phyloP scores from a whole-genome alignment of 2,797 vertebrate genomes.

The Acestrorhynchus altus region DNA sequence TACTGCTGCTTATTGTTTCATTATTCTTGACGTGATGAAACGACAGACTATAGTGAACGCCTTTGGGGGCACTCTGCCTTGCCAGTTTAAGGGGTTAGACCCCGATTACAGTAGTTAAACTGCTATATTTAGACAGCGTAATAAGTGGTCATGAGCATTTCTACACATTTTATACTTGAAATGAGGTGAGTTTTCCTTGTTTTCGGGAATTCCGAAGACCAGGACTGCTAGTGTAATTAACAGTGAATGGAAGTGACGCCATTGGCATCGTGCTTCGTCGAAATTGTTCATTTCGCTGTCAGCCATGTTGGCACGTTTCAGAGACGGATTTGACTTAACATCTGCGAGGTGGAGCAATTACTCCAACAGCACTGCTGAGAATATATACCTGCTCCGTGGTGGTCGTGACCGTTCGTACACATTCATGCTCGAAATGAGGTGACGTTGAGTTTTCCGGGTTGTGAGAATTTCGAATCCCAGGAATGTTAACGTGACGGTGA shows the following conservation, averaged over 20 bases:
- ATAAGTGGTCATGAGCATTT: slow-evolving; percentile 29
- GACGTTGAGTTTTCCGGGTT: slow-evolving; percentile 3
- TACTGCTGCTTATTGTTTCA: slow-evolving; percentile 39
- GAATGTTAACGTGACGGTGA: neutral
- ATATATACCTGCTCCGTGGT: no score
- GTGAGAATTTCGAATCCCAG: neutral
- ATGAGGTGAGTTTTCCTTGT: slow-evolving; percentile 2
- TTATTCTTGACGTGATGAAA: slow-evolving; percentile 20
- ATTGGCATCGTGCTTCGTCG: no score
- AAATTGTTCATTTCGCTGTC: no score
- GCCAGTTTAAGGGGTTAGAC: neutral
- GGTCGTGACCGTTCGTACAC: slow-evolving; percentile 41
- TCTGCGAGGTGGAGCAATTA: no score
- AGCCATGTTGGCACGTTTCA: no score
- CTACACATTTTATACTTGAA: slow-evolving; percentile 53
- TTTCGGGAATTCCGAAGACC: neutral
- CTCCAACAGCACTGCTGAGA: no score
- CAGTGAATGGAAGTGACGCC: neutral
- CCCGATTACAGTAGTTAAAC: neutral
- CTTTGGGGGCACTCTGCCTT: slow-evolving; percentile 24
- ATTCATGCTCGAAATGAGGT: slow-evolving; percentile 47
- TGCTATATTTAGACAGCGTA: slow-evolving; percentile 22
- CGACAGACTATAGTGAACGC: slow-evolving; percentile 22
- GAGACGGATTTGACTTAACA: no score
- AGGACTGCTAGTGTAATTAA: neutral